phyloP scores from a whole-genome alignment of 2,888 invertebrate species.

The Eilema caniola region DNA sequence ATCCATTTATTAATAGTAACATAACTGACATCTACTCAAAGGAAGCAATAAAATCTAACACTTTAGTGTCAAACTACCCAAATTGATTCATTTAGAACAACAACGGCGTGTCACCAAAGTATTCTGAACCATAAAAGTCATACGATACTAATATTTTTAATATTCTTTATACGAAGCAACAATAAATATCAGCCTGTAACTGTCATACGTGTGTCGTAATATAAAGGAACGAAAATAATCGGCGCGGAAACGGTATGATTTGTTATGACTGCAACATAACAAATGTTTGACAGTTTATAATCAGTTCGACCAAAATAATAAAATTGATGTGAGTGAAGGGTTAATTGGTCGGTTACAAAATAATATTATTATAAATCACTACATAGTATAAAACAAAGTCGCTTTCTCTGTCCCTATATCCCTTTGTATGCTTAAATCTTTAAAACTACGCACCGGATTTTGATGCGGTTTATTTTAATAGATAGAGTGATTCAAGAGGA shows the following conservation, averaged over 20 bases:
- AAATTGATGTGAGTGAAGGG: not conserved
- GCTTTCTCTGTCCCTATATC: no score
- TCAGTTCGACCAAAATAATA: slow-evolving; percentile 22
- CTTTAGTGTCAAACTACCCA: not conserved
- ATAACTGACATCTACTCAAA: not conserved
- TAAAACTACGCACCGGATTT: no score
- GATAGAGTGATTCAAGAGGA: no score
- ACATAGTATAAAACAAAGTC: no score
- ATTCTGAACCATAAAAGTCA: slow-evolving; percentile 35
- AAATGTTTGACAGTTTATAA: slow-evolving; percentile 43
- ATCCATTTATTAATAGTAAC: not conserved
- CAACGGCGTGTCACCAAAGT: slow-evolving; percentile 1
- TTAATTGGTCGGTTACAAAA: not conserved
- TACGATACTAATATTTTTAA: slow-evolving; percentile 43
- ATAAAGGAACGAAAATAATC: slow-evolving; percentile 48
- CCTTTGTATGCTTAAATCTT: no score
- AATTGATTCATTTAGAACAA: slow-evolving; percentile 13
- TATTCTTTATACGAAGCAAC: slow-evolving; percentile 34
- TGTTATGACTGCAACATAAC: slow-evolving; percentile 48
- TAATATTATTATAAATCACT: not conserved
- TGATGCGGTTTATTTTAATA: no score
- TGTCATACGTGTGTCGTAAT: slow-evolving; percentile 10
- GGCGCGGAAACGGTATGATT: slow-evolving; percentile 47
- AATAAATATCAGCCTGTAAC: slow-evolving; percentile 23
- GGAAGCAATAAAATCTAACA: slow-evolving; percentile 9